Conservation (phyloP, 2,113 vertebrate species). For the Lontra canadensis region DNA sequence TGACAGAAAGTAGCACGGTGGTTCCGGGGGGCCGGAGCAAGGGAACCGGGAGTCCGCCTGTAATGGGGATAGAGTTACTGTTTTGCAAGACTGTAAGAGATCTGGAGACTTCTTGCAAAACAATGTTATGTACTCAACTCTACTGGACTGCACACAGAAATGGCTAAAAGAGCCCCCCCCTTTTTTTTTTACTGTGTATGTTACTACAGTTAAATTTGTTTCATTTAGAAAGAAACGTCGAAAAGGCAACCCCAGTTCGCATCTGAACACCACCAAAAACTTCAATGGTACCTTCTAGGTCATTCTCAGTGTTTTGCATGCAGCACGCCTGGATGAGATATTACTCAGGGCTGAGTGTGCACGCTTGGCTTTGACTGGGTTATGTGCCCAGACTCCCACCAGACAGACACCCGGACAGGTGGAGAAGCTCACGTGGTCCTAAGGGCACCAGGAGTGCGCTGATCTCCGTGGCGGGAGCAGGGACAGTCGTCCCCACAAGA, state of each 20-base stretch:
- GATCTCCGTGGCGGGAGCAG: not conserved
- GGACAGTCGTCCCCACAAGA: conserved; percentile 47
- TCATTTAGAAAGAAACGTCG: not conserved
- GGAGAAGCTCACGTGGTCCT: not conserved
- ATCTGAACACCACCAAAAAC: not conserved
- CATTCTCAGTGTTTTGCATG: no score
- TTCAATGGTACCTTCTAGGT: not conserved
- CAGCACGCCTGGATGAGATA: no score
- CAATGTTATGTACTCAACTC: fast-evolving
- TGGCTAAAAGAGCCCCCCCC: no score
- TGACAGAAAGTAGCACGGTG: fast-evolving
- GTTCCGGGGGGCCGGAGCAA: fast-evolving
- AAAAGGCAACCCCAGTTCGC: not conserved
- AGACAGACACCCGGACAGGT: not conserved
- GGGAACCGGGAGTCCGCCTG: fast-evolving
- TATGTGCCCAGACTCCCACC: not conserved
- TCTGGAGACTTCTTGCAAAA: not conserved
- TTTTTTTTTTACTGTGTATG: no score
- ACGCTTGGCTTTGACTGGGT: not conserved
- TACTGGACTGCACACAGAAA: fast-evolving
- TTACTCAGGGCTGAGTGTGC: fast-evolving
- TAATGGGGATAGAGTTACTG: not conserved
- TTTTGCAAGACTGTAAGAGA: not conserved
- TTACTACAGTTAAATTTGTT: not conserved
- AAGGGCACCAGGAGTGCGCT: fast-evolving